Base-by-base conservation (phyloP, 2,113 vertebrate genomes). In the Sylvilagus bachmani region DNA sequence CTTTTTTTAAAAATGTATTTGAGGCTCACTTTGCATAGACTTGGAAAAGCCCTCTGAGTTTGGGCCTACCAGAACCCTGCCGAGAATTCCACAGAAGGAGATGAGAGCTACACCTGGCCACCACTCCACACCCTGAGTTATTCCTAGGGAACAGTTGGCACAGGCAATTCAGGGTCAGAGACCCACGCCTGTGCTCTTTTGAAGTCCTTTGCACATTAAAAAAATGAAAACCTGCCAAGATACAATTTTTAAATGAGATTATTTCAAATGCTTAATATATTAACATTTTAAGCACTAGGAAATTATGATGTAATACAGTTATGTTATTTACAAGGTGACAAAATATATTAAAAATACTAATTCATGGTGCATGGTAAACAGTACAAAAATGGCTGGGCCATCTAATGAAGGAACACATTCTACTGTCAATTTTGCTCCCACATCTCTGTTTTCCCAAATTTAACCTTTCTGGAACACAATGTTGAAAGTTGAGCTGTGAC, bases 211-310 rank as follows among this genome's bases (percentile, higher is more conserved):
- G 13, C 22, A 90, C 55, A 83, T 69, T 51, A 55, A 78, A 86
- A 69, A 77, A 93, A 78, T 66, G 38, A n/a, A 91, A 58, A 89
- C 44, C 89, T 95, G 75, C 33, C 44, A 96, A 71, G 67, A 87
- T 58, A 36, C 6, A 61, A 67, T 81, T 91, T 66, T 89, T 94
- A 49, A 38, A 38, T 51, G 4, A 31, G 67, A 3, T 69, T 89
- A 80, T 69, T 83, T 92, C 89, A 88, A 80, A 77, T 31, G 12
- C 21, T 81, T 71, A 61, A 55, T 8, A 82, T 73, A 88, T 38
- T 29, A 69, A 89, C 27, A 82, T 19, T 84, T 93, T 73, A 74
- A 86, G 77, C 19, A 69, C 12, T 87, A 19, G 74, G 85, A 49
- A 66, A 33, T 38, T 70, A 84, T 31, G 89, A 62, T 22, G 8